phyloP scores from a whole-genome alignment of 2,888 invertebrate species.

The Cheilosia vernalis region DNA sequence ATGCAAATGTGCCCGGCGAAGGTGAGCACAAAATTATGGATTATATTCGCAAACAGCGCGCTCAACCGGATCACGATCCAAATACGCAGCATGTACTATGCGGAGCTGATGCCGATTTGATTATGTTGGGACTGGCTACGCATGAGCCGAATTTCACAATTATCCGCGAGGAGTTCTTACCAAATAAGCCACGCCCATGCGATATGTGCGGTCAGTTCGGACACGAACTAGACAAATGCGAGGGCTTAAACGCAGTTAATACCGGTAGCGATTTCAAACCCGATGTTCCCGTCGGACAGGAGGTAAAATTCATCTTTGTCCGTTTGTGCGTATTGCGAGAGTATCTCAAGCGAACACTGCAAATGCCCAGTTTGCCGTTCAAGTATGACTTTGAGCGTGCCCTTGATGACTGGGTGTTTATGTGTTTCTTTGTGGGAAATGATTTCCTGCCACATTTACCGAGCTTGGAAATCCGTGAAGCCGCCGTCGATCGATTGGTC shows the following conservation, averaged over 20 bases:
- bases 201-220: constrained; percentile 96
- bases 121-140: constrained; percentile 98
- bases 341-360: constrained; percentile 94
- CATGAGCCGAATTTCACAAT: constrained; percentile 99
- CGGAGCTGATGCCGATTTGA: constrained; percentile 99
- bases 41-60: constrained; percentile 97
- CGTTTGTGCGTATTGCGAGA: constrained; percentile 96
- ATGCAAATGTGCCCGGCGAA: constrained; percentile 99
- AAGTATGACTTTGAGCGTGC: constrained; percentile 97
- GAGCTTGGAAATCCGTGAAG: constrained; percentile 98
- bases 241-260: constrained; percentile 87
- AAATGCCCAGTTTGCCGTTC: constrained; percentile 97
- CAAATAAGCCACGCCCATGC: constrained; percentile 97
- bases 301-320: constrained; percentile 95
- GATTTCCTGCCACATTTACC: constrained; percentile 99
- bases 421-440: constrained; percentile 99
- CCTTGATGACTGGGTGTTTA: constrained; percentile 98
- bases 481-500: constrained; percentile 97
- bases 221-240: constrained; percentile 97
- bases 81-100: constrained; percentile 99
- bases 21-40: constrained; percentile 99
- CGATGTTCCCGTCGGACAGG: constrained; percentile 87
- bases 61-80: constrained; percentile 97
- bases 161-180: constrained; percentile 98
- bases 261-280: constrained; percentile 83